Conservation (phyloP, 2,888 invertebrate genomes). For the Dascillus cervinus region DNA sequence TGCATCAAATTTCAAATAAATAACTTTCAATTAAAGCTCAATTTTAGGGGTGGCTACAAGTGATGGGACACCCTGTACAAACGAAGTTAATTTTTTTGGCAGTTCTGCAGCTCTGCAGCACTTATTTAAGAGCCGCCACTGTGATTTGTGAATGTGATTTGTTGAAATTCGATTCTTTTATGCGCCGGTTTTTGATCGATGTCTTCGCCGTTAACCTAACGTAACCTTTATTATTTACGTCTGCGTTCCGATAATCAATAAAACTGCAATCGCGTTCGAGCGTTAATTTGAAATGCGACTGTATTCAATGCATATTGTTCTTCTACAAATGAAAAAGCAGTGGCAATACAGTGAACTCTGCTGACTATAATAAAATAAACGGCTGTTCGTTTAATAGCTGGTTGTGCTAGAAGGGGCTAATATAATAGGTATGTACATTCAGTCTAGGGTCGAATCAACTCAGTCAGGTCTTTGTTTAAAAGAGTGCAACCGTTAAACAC, state of each 20-base stretch:
- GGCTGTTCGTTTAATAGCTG: conserved; percentile 15
- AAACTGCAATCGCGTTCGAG: conserved; percentile 10
- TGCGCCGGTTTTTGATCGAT: neutral
- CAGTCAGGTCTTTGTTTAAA: conserved; percentile 10
- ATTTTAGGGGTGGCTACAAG: too few species aligned
- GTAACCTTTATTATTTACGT: too few species aligned
- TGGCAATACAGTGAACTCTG: conserved; percentile 2
- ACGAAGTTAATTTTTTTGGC: too few species aligned
- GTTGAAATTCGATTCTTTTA: neutral
- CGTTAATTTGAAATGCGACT: conserved; percentile 10
- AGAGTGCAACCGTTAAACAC: conserved; percentile 11
- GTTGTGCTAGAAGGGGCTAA: conserved; percentile 9
- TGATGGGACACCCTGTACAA: too few species aligned
- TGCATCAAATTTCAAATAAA: too few species aligned
- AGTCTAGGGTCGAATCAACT: conserved; percentile 13
- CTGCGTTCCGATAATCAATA: conserved; percentile 14
- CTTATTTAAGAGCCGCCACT: too few species aligned
- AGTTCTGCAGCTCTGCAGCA: too few species aligned
- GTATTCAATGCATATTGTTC: conserved; percentile 14
- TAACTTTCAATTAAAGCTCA: too few species aligned
- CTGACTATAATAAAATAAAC: conserved; percentile 7
- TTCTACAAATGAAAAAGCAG: conserved; percentile 4
- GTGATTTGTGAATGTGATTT: neutral
- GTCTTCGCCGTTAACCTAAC: too few species aligned
- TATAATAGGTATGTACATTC: conserved; percentile 16